Evolutionary conservation across 2,797 vertebrate species (phyloP).

Genomic region (Melanotaenia boesemani): DNA sequence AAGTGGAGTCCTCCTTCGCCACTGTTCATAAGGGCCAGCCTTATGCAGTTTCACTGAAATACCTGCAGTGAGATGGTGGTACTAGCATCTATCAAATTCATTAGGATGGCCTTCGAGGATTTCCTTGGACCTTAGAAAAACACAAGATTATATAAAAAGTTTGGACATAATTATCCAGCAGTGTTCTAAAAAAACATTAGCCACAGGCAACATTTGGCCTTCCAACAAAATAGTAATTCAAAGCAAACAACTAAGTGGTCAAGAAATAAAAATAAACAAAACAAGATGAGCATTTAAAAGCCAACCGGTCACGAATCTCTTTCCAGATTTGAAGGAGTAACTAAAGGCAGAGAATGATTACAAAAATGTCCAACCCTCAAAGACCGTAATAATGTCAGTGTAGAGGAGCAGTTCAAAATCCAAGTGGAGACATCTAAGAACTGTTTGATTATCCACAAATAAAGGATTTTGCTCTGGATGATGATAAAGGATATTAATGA

Average conservation of each 20-base stretch:
- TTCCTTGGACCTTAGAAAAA: background rate
- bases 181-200: background rate
- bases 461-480: background rate
- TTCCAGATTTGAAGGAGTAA: too few relatives aligned
- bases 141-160: background rate
- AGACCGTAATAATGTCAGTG: too few relatives aligned
- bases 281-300: too few relatives aligned
- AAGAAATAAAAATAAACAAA: background rate
- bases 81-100: background rate
- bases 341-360: too few relatives aligned
- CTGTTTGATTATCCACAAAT: background rate
- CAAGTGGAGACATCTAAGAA: background rate
- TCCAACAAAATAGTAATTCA: background rate
- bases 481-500: too few relatives aligned
- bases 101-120: background rate
- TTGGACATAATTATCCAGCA: background rate
- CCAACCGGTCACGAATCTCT: too few relatives aligned
- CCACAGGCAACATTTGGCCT: background rate
- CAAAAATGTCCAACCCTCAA: too few relatives aligned
- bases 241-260: background rate
- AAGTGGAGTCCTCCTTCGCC: background rate
- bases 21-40: background rate
- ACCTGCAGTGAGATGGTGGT: background rate
- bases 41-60: background rate
- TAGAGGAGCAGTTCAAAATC: background rate